phyloP scores from a whole-genome alignment of 2,797 vertebrate species.

The Falco concolor region DNA sequence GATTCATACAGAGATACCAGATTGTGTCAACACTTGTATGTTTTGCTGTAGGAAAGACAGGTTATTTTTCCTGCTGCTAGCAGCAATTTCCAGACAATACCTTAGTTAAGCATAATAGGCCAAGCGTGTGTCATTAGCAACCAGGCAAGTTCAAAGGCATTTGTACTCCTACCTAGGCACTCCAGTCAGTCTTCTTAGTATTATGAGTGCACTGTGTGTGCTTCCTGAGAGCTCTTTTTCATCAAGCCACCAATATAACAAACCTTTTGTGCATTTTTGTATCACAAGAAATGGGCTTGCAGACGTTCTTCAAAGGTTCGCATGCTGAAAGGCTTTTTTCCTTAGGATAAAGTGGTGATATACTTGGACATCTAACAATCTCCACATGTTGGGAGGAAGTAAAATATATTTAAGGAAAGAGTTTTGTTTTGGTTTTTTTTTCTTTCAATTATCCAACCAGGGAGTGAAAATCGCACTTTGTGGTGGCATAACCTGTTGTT shows the following conservation, averaged over 20 bases:
- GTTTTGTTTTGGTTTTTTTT: not conserved
- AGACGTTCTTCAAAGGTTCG: not conserved
- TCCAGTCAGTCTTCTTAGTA: not conserved
- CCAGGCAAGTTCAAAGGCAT: not conserved
- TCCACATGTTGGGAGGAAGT: not conserved
- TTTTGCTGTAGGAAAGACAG: not conserved
- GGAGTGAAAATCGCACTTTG: not conserved
- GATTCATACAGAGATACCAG: not conserved
- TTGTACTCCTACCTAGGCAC: not conserved
- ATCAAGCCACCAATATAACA: not conserved
- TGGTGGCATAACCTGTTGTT: not conserved
- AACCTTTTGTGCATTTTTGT: not conserved
- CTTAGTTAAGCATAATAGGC: not conserved
- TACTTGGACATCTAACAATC: not conserved
- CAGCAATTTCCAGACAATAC: not conserved
- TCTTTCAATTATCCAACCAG: accelerated
- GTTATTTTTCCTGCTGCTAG: not conserved
- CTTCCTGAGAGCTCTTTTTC: not conserved
- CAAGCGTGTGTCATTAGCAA: not conserved
- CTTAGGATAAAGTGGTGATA: not conserved
- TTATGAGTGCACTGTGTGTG: not conserved
- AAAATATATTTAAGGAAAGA: not conserved
- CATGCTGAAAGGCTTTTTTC: not conserved
- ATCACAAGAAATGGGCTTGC: not conserved
- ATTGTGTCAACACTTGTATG: accelerated